Evolutionary conservation across 2,113 vertebrate genomes (phyloP).

Genomic region (Callipepla squamata): DNA sequence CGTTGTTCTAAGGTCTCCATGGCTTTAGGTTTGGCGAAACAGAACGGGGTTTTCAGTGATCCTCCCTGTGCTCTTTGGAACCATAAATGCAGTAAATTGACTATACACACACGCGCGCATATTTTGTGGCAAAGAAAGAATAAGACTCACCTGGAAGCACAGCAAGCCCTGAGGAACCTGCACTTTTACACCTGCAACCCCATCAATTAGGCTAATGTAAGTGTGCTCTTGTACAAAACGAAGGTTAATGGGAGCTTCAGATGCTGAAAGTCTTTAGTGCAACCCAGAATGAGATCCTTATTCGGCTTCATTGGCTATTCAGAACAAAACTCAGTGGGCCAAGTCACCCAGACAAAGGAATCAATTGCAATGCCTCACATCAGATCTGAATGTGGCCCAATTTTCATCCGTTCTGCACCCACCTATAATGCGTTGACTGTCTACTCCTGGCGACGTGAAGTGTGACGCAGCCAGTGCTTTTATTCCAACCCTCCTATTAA

Average conservation of each 20-base stretch:
- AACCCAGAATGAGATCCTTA: neutral
- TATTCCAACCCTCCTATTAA: neutral
- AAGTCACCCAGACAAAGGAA: neutral
- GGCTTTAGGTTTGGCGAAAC: neutral
- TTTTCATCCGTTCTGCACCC: neutral
- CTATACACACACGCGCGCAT: neutral
- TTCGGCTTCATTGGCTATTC: constrained; percentile 4
- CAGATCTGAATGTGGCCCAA: neutral
- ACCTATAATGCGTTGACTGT: neutral
- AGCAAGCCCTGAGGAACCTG: neutral
- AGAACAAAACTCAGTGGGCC: neutral
- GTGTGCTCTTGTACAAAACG: neutral
- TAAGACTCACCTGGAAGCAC: neutral
- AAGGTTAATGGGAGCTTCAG: constrained; percentile 15
- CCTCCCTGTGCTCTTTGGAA: neutral
- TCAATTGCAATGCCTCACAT: neutral
- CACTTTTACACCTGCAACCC: neutral
- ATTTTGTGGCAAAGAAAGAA: neutral
- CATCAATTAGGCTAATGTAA: neutral
- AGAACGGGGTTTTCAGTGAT: neutral
- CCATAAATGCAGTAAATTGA: neutral
- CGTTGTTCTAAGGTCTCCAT: neutral
- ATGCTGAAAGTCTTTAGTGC: neutral
- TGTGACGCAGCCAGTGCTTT: neutral
- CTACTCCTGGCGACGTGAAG: neutral